These are phyloP conservation scores for Tiaroga cobitis DNA, from an alignment of 2,797 vertebrate genomes.

Conservation along the genomic window DNA sequence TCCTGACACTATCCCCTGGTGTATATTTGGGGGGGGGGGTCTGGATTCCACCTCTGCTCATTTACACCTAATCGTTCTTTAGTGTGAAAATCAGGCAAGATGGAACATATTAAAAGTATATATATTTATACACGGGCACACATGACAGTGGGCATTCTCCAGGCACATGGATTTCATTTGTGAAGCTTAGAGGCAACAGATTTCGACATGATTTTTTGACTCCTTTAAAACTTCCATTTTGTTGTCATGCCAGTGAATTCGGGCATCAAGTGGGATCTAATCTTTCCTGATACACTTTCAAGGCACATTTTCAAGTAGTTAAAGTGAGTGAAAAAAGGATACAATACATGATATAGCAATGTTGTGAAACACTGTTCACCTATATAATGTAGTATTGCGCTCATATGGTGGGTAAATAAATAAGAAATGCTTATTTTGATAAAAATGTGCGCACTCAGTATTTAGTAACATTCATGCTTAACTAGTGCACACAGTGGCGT, in stretches of 20 bases:
- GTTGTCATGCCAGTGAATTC: slow-evolving; percentile 32
- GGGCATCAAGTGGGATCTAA: slow-evolving; percentile 26
- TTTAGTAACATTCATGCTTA: too few relatives aligned
- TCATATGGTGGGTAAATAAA: background rate
- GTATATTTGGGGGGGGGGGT: slow-evolving; percentile 52
- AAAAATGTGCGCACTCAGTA: too few relatives aligned
- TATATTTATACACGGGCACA: slow-evolving; percentile 2
- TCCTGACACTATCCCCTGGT: slow-evolving; percentile 46
- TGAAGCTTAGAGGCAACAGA: slow-evolving; percentile 55
- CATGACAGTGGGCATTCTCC: slow-evolving; percentile 48
- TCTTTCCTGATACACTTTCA: background rate
- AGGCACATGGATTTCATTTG: slow-evolving; percentile 68
- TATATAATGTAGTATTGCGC: background rate
- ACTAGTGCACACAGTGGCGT: too few relatives aligned
- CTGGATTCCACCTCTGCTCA: slow-evolving; percentile 52
- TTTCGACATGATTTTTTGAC: slow-evolving; percentile 59
- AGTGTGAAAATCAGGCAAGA: slow-evolving; percentile 56
- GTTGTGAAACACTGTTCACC: background rate
- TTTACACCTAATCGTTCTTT: slow-evolving; percentile 65
- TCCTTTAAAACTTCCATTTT: slow-evolving; percentile 47
- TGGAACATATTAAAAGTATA: slow-evolving; percentile 64
- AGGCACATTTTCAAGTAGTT: background rate
- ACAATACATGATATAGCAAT: background rate
- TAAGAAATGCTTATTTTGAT: too few relatives aligned
- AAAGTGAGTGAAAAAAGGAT: background rate